phyloP scores from a whole-genome alignment of 2,797 vertebrate species.

The Sphenopsis melanotis region DNA sequence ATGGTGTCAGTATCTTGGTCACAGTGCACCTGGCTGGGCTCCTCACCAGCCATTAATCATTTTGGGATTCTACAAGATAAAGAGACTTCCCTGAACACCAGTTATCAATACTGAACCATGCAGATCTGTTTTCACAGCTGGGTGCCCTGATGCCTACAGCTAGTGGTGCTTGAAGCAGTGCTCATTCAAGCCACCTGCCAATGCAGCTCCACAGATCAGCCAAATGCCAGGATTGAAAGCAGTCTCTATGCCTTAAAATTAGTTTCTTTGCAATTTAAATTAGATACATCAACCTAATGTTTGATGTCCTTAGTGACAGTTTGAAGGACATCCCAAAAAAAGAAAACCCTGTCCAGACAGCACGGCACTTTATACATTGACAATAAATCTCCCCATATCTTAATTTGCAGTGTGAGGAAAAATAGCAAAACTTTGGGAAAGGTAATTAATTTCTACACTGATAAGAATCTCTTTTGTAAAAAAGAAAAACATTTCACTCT shows the following conservation, averaged over 20 bases:
- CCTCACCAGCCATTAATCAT: neutral
- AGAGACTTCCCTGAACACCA: neutral
- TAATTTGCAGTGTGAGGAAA: slow-evolving; percentile 21
- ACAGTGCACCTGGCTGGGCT: neutral
- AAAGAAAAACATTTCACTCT: neutral
- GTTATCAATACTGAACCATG: neutral
- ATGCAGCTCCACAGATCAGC: neutral
- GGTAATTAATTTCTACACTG: slow-evolving; percentile 24
- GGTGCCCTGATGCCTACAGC: slow-evolving; percentile 24
- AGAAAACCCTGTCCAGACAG: neutral
- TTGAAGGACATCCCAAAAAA: slow-evolving; percentile 32
- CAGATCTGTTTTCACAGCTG: slow-evolving; percentile 18
- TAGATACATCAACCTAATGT: neutral
- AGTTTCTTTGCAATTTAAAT: slow-evolving; percentile 1
- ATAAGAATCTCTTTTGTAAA: slow-evolving; percentile 44
- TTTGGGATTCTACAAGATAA: neutral
- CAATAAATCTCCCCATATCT: slow-evolving; percentile 33
- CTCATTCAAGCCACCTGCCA: slow-evolving; percentile 64
- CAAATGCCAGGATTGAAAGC: slow-evolving; percentile 39
- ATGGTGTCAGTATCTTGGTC: neutral
- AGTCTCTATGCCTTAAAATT: neutral
- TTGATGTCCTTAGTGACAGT: slow-evolving; percentile 16
- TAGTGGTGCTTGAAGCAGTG: slow-evolving; percentile 30
- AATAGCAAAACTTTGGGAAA: slow-evolving; percentile 41
- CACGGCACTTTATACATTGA: neutral